Evolutionary conservation across 2,113 vertebrate species (phyloP).

Genomic region (human (Homo sapiens)): GRCh38 chr9:122388001-122388500

Average conservation of each 20-base stretch:
- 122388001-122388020: neutral
- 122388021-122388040: neutral
- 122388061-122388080: neutral
- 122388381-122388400: fast-evolving
- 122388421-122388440: neutral
- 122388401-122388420: neutral
- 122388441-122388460: neutral
- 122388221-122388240: too few species aligned
- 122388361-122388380: neutral
- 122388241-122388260: too few species aligned
- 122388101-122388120: neutral
- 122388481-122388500: neutral
- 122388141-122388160: neutral
- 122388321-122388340: neutral
- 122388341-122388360: neutral
- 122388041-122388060: neutral
- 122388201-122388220: too few species aligned
- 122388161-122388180: neutral
- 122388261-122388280: too few species aligned
- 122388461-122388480: neutral
- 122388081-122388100: neutral
- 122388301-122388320: too few species aligned
- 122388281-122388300: too few species aligned
- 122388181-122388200: neutral
- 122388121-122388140: neutral